A percentile compares a stretch with the other conserved stretches of the same genome.
These are phyloP conservation scores for Halotydeus destructor DNA, from an alignment of 1,140 invertebrate genomes.

Conservation along the genomic window DNA sequence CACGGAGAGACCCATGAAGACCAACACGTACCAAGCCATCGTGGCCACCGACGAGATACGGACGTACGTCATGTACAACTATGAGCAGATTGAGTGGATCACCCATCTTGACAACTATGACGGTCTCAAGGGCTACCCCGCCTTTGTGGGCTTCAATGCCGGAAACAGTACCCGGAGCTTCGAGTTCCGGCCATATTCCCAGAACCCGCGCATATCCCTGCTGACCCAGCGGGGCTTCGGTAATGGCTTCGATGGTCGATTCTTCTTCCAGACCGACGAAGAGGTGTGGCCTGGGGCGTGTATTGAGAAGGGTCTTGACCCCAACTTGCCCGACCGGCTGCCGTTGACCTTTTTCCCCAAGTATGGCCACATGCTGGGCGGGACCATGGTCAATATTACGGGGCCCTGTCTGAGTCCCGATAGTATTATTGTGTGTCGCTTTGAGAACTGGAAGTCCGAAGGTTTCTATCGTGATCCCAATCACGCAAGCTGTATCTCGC, in stretches of 20 bases:
- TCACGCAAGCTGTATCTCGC: conserved; percentile 67
- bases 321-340: conserved; percentile 25
- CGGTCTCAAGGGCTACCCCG: conserved; percentile 63
- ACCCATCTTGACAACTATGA: conserved; percentile 50
- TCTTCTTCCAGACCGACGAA: conserved; percentile 84
- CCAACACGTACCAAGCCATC: conserved; percentile 84
- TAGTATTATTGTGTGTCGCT: conserved; percentile 47
- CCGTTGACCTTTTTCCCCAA: conserved; percentile 70
- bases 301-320: conserved; percentile 24
- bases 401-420: conserved; percentile 63
- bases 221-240: conserved; percentile 58
- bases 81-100: conserved; percentile 67
- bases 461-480: conserved; percentile 30
- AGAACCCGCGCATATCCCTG: conserved; percentile 57
- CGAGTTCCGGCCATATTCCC: conserved; percentile 75
- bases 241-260: conserved; percentile 65
- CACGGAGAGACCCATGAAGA: conserved; percentile 30
- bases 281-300: conserved; percentile 76
- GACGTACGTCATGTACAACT: conserved; percentile 86
- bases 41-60: conserved; percentile 78
- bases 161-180: conserved; percentile 76
- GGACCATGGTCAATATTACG: conserved; percentile 79
- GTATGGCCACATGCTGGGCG: conserved; percentile 83
- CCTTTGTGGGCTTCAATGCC: conserved; percentile 81
- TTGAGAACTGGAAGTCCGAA: conserved; percentile 22